phyloP scores from a whole-genome alignment of 2,113 vertebrate species.

The Poicephalus meyeri region DNA sequence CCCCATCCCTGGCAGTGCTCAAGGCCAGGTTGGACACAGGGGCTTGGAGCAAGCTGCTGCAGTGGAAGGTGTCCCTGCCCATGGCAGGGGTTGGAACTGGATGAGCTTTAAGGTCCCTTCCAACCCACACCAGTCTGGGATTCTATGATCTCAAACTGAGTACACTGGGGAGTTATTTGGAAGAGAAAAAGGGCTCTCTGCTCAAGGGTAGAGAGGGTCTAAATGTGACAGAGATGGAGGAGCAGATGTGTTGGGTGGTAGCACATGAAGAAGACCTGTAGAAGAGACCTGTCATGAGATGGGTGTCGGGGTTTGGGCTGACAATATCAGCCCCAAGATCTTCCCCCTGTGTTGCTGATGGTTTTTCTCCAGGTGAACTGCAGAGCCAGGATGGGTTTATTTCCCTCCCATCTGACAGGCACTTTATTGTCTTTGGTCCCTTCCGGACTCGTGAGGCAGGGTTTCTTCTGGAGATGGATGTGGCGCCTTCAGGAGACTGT shows the following conservation, averaged over 20 bases:
- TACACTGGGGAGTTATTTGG: not conserved
- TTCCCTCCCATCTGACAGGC: not conserved
- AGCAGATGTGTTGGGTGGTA: not conserved
- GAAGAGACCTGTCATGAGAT: fast-evolving
- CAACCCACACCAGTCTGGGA: not conserved
- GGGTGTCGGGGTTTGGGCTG: fast-evolving
- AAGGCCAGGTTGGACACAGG: too few relatives aligned
- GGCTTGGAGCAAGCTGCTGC: too few relatives aligned
- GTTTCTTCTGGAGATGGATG: conserved; percentile 55
- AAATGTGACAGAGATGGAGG: not conserved
- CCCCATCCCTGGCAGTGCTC: fast-evolving
- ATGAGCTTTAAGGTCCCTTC: not conserved
- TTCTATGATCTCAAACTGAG: not conserved
- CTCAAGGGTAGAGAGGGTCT: not conserved
- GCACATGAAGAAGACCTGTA: fast-evolving
- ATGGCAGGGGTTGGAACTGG: not conserved
- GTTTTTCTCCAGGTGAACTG: not conserved
- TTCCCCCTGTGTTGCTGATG: not conserved
- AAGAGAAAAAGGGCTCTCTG: not conserved
- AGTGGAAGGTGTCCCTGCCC: not conserved
- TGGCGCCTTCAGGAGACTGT: conserved; percentile 22
- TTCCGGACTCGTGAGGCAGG: not conserved
- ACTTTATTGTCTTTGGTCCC: not conserved
- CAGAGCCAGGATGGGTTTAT: not conserved
- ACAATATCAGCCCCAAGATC: fast-evolving